Conservation (phyloP, 1,140 invertebrate species). For the Heliconius congener region DNA sequence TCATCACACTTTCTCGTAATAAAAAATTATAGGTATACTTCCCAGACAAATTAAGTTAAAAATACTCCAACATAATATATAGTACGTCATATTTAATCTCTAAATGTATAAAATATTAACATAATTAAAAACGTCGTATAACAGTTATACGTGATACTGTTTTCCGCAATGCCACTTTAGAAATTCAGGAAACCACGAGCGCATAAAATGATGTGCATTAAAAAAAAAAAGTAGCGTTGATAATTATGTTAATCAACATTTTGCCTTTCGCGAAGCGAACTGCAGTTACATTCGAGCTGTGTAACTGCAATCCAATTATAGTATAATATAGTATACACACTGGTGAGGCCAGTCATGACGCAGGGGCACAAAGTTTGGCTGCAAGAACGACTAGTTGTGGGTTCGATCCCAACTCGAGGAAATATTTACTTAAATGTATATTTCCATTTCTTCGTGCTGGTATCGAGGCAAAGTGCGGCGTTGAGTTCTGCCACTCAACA, state of each 20-base stretch:
- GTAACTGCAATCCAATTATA: slow-evolving; percentile 8
- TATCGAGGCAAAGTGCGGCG: too few relatives aligned
- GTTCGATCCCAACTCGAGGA: too few relatives aligned
- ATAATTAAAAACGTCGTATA: slow-evolving; percentile 1
- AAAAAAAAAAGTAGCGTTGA: slow-evolving; percentile 15
- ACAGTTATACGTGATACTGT: not conserved
- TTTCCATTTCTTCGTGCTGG: too few relatives aligned
- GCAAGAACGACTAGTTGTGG: too few relatives aligned
- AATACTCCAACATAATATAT: not conserved
- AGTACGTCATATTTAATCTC: slow-evolving; percentile 2
- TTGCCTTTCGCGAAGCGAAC: slow-evolving; percentile 16
- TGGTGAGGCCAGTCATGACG: too few relatives aligned
- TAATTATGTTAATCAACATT: slow-evolving; percentile 17
- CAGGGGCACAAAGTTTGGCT: too few relatives aligned
- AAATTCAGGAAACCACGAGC: slow-evolving; percentile 19
- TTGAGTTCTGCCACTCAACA: too few relatives aligned
- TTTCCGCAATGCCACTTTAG: slow-evolving; percentile 16
- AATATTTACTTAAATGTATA: too few relatives aligned
- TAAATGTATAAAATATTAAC: slow-evolving; percentile 13
- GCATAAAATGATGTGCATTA: slow-evolving; percentile 9
- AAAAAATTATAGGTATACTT: not conserved
- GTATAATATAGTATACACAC: not conserved
- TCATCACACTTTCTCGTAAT: not conserved
- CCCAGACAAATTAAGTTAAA: not conserved
- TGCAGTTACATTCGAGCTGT: slow-evolving; percentile 13